phyloP scores from a whole-genome alignment of 2,797 vertebrate species.

The Odontamblyopus rebecca region DNA sequence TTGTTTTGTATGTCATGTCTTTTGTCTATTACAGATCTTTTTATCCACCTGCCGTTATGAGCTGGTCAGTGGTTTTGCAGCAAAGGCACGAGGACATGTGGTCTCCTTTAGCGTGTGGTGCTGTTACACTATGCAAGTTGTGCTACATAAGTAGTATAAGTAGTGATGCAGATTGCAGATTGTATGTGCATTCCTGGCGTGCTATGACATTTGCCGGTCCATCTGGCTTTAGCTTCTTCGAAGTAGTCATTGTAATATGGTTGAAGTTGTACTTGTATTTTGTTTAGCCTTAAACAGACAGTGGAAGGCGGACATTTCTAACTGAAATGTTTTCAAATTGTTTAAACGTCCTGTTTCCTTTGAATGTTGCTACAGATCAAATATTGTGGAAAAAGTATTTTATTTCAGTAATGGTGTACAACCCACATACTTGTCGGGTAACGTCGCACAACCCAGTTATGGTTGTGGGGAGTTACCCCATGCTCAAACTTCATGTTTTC shows the following conservation, averaged over 20 bases:
- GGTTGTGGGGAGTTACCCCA: too few species aligned
- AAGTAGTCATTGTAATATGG: conserved; percentile 15
- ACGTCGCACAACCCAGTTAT: too few species aligned
- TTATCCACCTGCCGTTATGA: conserved; percentile 13
- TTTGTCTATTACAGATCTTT: conserved; percentile 14
- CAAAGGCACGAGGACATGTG: conserved; percentile 8
- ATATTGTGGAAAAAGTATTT: conserved; percentile 1
- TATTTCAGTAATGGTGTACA: not conserved
- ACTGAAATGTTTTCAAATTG: conserved; percentile 64
- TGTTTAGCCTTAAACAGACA: conserved; percentile 22
- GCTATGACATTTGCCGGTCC: conserved; percentile 36
- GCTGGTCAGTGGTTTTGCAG: conserved; percentile 20
- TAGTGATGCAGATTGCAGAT: conserved; percentile 24
- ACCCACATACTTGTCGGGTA: too few species aligned
- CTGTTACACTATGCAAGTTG: conserved; percentile 76
- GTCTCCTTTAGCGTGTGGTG: conserved; percentile 53
- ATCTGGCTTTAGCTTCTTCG: conserved; percentile 41
- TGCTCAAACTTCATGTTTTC: too few species aligned
- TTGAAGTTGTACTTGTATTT: conserved; percentile 17
- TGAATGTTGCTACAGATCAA: conserved; percentile 39
- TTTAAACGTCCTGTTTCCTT: conserved; percentile 58
- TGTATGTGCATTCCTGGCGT: conserved; percentile 23
- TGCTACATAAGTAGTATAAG: conserved; percentile 35
- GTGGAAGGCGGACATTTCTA: conserved; percentile 26
- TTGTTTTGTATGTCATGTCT: conserved; percentile 36